phyloP scores from a whole-genome alignment of 1,140 invertebrate species.

The Andricus grossulariae region DNA sequence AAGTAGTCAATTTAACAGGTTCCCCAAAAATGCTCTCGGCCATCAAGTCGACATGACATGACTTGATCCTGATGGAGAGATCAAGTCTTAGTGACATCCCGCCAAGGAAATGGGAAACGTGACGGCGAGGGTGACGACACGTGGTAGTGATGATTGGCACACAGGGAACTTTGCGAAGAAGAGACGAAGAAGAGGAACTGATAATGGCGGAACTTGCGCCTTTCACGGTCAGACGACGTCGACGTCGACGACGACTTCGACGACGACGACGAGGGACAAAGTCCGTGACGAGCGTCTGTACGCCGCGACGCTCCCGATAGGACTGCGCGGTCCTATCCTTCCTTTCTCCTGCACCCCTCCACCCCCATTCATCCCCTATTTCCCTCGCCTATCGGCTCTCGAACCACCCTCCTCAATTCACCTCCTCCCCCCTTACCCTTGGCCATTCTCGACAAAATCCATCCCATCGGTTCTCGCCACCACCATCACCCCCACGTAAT shows the following conservation, averaged over 20 bases:
- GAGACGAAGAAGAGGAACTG: slow-evolving; percentile 44
- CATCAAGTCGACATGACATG: background rate
- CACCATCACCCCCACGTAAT: slow-evolving; percentile 37
- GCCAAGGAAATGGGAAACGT: background rate
- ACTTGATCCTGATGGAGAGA: slow-evolving; percentile 4
- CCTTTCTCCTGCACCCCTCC: slow-evolving; percentile 56
- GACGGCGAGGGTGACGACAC: slow-evolving; percentile 3
- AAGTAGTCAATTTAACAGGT: slow-evolving; percentile 15
- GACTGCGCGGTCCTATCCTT: slow-evolving; percentile 69
- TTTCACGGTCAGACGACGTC: slow-evolving; percentile 41
- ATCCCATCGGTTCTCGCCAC: slow-evolving; percentile 45
- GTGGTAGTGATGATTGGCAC: slow-evolving; percentile 6
- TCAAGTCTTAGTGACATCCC: background rate
- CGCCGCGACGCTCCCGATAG: slow-evolving; percentile 72
- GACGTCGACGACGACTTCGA: slow-evolving; percentile 41
- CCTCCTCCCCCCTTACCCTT: slow-evolving; percentile 35
- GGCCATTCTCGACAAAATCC: slow-evolving; percentile 45
- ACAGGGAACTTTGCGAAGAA: background rate
- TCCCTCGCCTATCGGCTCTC: slow-evolving; percentile 33
- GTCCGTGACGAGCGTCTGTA: slow-evolving; percentile 64
- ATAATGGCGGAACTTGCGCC: slow-evolving; percentile 48
- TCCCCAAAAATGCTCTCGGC: background rate
- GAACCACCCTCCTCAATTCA: slow-evolving; percentile 43
- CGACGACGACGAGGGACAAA: slow-evolving; percentile 33
- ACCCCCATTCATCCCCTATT: slow-evolving; percentile 41